A percentile compares a stretch with the other conserved stretches of the same genome.
Evolutionary conservation across 2,797 vertebrate genomes (phyloP).

Genomic region (Mastacembelus armatus): DNA sequence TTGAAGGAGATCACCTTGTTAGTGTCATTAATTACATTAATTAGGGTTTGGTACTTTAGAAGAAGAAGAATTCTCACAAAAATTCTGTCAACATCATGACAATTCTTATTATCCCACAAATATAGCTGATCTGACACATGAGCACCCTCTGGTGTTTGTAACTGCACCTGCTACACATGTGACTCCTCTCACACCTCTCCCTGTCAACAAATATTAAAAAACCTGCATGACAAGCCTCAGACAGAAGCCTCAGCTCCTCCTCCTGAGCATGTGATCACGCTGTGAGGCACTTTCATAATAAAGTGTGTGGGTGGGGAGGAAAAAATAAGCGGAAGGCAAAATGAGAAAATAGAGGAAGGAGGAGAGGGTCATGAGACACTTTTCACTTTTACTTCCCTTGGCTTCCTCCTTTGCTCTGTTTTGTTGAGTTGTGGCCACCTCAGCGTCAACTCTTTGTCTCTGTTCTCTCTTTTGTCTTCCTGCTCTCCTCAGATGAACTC

Average conservation of each 20-base stretch:
- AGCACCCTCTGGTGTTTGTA: slow-evolving; percentile 60
- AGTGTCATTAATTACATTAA: too few species aligned
- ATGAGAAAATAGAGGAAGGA: slow-evolving; percentile 64
- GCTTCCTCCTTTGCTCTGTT: slow-evolving; percentile 54
- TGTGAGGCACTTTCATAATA: slow-evolving; percentile 66
- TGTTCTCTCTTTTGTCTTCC: slow-evolving; percentile 45
- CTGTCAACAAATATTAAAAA: slow-evolving; percentile 64
- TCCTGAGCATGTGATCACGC: slow-evolving; percentile 70
- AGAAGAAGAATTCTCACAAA: too few species aligned
- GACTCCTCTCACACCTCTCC: slow-evolving; percentile 38
- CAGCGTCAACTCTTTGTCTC: slow-evolving; percentile 34
- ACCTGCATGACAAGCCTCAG: slow-evolving; percentile 65
- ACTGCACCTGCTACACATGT: slow-evolving; percentile 36
- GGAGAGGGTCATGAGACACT: slow-evolving; percentile 58
- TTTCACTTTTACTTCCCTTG: slow-evolving; percentile 56
- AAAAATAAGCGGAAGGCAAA: slow-evolving; percentile 59
- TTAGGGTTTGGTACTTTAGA: too few species aligned
- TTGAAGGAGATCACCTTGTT: slow-evolving; percentile 20
- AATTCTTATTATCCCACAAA: too few species aligned
- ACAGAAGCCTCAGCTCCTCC: slow-evolving; percentile 50
- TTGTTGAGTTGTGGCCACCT: slow-evolving; percentile 25
- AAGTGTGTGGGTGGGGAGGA: slow-evolving; percentile 58
- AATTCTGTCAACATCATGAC: neutral
- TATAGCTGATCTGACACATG: neutral
- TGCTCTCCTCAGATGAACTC: slow-evolving; percentile 85